Evolutionary conservation across 2,113 vertebrate genomes (phyloP).

Genomic region (Gila orcuttii): DNA sequence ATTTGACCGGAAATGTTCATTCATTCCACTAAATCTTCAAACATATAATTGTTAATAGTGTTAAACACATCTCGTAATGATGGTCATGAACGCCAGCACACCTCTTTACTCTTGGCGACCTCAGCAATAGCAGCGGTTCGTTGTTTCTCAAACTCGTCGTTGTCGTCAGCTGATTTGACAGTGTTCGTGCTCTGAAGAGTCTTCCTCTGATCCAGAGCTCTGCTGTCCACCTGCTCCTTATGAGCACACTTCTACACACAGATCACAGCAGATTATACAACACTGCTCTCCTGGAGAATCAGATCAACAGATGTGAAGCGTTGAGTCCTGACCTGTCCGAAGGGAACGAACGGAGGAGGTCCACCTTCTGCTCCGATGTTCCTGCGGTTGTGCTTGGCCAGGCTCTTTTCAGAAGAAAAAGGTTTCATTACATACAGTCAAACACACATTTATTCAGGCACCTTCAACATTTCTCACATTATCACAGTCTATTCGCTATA

Average conservation of each 20-base stretch:
- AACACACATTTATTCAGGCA: too few species aligned
- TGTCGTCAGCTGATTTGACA: constrained; percentile 81
- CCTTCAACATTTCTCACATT: too few species aligned
- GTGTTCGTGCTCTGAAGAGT: constrained; percentile 83
- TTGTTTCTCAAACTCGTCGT: constrained; percentile 97
- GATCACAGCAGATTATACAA: neutral
- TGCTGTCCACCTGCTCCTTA: constrained; percentile 85
- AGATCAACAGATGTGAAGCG: neutral
- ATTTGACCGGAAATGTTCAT: neutral
- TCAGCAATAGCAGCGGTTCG: constrained; percentile 95
- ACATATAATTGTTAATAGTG: neutral
- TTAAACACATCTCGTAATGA: neutral
- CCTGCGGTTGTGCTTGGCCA: constrained; percentile 94
- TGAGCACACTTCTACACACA: constrained; percentile 83
- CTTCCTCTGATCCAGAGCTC: constrained; percentile 91
- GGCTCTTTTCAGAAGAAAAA: constrained; percentile 76
- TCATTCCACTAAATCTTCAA: neutral
- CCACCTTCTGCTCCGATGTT: constrained; percentile 96
- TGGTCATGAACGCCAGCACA: constrained; percentile 53
- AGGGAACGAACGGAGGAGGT: constrained; percentile 96
- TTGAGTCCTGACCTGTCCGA: constrained; percentile 87
- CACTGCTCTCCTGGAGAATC: neutral
- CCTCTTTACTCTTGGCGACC: constrained; percentile 96
- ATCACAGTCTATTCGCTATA: too few species aligned
- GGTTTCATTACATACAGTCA: neutral